phyloP scores from a whole-genome alignment of 2,113 vertebrate species.

The Rhinopomastus cyanomelas region DNA sequence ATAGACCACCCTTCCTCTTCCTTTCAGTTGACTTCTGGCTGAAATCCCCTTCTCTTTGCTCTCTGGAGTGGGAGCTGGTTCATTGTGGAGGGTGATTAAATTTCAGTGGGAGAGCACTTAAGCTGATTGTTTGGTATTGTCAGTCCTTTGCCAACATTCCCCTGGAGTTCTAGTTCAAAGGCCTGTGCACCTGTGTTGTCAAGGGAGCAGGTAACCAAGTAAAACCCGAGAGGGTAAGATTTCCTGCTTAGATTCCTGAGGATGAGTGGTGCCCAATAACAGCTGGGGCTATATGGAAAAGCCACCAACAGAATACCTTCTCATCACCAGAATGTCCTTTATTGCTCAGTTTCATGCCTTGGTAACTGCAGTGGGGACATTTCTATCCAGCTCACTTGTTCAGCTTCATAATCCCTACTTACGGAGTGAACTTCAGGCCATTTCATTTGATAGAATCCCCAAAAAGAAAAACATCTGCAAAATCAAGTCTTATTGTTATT shows the following conservation, averaged over 20 bases:
- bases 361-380: background rate
- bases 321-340: slow-evolving; percentile 6
- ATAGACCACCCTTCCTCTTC: too few species aligned
- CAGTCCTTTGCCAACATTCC: slow-evolving; percentile 49
- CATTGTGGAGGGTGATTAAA: background rate
- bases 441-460: slow-evolving; percentile 26
- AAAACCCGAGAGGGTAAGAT: background rate
- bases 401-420: background rate
- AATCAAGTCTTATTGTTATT: background rate
- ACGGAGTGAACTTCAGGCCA: slow-evolving; percentile 2
- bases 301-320: background rate
- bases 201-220: background rate
- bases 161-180: slow-evolving; percentile 59
- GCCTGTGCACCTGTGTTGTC: background rate
- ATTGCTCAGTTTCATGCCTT: slow-evolving; percentile 24
- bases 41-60: background rate
- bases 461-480: slow-evolving; percentile 22
- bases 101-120: slow-evolving; percentile 55
- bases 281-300: background rate
- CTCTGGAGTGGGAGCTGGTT: background rate
- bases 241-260: background rate
- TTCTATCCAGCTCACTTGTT: slow-evolving; percentile 23
- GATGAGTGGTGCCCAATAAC: background rate
- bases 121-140: slow-evolving; percentile 47
- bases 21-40: background rate